These are phyloP conservation scores for Hestina assimilis DNA, from an alignment of 1,140 invertebrate genomes.

Conservation along the genomic window DNA sequence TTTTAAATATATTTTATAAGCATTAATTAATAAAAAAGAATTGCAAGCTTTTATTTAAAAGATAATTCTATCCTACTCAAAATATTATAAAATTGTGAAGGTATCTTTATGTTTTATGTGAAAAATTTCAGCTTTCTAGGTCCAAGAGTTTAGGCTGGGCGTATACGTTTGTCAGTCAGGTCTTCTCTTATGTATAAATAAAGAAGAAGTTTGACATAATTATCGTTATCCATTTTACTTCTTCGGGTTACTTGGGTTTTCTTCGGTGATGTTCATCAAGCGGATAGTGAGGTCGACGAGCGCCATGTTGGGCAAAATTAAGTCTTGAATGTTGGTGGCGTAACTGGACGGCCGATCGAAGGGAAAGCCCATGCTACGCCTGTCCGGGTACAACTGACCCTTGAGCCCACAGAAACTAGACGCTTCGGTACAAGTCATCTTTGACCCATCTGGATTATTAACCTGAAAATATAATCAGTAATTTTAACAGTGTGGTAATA, in stretches of 20 bases:
- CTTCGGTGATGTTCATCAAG: slow-evolving; percentile 44
- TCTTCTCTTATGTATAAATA: too few species aligned
- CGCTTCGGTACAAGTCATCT: slow-evolving; percentile 80
- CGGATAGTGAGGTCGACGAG: slow-evolving; percentile 74
- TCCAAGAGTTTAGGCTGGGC: too few species aligned
- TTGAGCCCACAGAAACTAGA: slow-evolving; percentile 84
- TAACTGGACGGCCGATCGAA: slow-evolving; percentile 81
- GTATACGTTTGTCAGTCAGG: too few species aligned
- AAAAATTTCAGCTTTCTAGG: too few species aligned
- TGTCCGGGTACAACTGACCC: slow-evolving; percentile 83
- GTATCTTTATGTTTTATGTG: too few species aligned
- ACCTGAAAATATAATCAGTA: too few species aligned
- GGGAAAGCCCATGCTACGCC: slow-evolving; percentile 83
- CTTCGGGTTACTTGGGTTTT: slow-evolving; percentile 56
- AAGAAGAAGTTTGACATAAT: not conserved
- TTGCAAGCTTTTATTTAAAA: not conserved
- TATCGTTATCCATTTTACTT: slow-evolving; percentile 12
- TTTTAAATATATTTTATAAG: slow-evolving; percentile 5
- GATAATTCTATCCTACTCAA: not conserved
- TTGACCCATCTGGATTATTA: slow-evolving; percentile 83
- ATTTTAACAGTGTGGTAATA: too few species aligned
- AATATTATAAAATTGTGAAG: too few species aligned
- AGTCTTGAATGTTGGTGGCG: slow-evolving; percentile 79
- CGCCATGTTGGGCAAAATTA: slow-evolving; percentile 78
- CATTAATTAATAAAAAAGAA: too few species aligned